Base-by-base conservation (phyloP, 2,113 vertebrate species). In the Azemiops feae region DNA sequence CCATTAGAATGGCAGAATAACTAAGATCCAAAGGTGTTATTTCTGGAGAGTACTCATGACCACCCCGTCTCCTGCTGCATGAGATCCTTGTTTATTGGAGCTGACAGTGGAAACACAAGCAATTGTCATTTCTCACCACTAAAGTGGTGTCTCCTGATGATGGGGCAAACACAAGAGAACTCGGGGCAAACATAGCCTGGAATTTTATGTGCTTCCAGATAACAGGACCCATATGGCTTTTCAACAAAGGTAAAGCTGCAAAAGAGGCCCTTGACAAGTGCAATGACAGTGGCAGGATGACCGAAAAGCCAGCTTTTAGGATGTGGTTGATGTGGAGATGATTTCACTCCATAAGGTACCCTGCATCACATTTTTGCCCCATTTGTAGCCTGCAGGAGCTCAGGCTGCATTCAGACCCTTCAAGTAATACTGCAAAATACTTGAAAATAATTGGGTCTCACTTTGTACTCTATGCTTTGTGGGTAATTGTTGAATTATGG, bases 61-160 rank as follows among this genome's bases (percentile, higher is more conserved):
- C 58, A 92, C 88, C 57, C 93, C 1, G n/a, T 89, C 81, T 92
- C 22, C 50, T 0, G 3, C 81, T n/a, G 93, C 87, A 22, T 58
- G 69, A 20, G 0, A 0, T 18, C 91, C 27, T 92, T 96, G 95
- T 96, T 96, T 93, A 94, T 94, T 93, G 95, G 93, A 94, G 88
- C 92, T 95, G 96, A 95, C 96, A 96, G 95, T 45, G 95, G 93
- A 91, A 93, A 94, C 95, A 95, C 96, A 89, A 93, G 95, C 95
- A 92, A 94, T 90, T 89, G 93, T 92, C 18, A 53, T 94, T 89
- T 0, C n/a, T 95, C 95, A 92, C 96, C 93, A 92, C 89, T 47
- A 88, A 96, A 93, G 94, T 3, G 5, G 74, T 86, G 94, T 96
- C 93, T 96, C 89, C 92, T 94, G 91, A 94, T 34, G 4, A 50